Percentiles rank a stretch among this genome's conserved stretches.
phyloP scores from a whole-genome alignment of 2,113 vertebrate genomes.

The Pseudonaja textilis region DNA sequence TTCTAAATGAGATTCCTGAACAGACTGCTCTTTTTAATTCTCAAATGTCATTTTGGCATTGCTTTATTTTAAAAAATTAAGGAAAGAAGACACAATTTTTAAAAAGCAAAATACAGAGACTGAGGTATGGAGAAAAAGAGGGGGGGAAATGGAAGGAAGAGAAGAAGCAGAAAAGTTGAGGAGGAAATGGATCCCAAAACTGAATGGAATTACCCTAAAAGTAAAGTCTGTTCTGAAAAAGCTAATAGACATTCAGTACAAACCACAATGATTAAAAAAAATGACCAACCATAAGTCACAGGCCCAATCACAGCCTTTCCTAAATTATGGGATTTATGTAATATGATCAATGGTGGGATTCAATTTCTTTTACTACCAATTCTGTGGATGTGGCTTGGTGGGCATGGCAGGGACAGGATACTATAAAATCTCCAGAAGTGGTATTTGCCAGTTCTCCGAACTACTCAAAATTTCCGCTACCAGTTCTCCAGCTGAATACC shows the following conservation, averaged over 20 bases:
- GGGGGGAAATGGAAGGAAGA: too few relatives aligned
- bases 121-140: background rate
- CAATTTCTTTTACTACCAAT: too few relatives aligned
- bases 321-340: background rate
- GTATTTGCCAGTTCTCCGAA: too few relatives aligned
- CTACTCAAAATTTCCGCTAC: too few relatives aligned
- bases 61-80: background rate
- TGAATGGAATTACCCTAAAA: background rate
- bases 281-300: background rate
- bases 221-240: background rate
- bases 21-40: conserved; percentile 31
- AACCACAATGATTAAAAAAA: background rate
- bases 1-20: conserved; percentile 42
- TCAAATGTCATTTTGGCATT: conserved; percentile 23
- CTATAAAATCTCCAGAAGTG: too few relatives aligned
- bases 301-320: background rate
- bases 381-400: too few relatives aligned
- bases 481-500: too few relatives aligned
- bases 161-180: background rate
- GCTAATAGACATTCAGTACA: background rate
- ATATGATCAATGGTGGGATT: background rate
- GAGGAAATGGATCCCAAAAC: background rate
- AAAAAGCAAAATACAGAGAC: background rate
- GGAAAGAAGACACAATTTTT: background rate
- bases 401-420: too few relatives aligned